phyloP scores from a whole-genome alignment of 2,797 vertebrate genomes.

The Tachyglossus aculeatus region DNA sequence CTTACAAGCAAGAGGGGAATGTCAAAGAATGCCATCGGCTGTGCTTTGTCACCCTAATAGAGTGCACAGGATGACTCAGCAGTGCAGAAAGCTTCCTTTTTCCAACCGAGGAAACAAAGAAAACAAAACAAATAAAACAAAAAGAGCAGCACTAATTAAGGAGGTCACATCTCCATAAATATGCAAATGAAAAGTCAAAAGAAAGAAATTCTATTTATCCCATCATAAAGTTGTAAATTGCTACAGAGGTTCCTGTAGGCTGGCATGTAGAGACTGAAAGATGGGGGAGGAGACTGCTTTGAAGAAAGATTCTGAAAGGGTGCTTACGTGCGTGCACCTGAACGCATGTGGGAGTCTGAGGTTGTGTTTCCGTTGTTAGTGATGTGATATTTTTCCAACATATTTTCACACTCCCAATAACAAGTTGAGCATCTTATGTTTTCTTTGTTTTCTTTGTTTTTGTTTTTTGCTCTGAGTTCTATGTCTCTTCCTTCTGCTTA shows the following conservation, averaged over 20 bases:
- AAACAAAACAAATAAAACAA: conserved; percentile 52
- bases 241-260: conserved; percentile 40
- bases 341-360: neutral
- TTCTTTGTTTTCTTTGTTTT: conserved; percentile 40
- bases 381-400: conserved; percentile 6
- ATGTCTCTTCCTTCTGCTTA: conserved; percentile 51
- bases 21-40: conserved; percentile 16
- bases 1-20: too few relatives aligned
- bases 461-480: conserved; percentile 32
- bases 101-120: conserved; percentile 43
- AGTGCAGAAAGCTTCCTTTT: conserved; percentile 44
- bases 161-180: conserved; percentile 76
- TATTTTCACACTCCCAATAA: neutral
- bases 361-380: conserved; percentile 16
- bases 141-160: conserved; percentile 76
- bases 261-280: conserved; percentile 40
- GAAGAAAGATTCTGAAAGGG: too few relatives aligned
- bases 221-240: conserved; percentile 77
- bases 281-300: conserved; percentile 9
- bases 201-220: conserved; percentile 76
- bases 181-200: conserved; percentile 79
- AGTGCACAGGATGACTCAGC: conserved; percentile 28
- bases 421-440: too few relatives aligned
- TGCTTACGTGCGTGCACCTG: conserved; percentile 27
- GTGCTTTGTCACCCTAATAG: conserved; percentile 32